Evolutionary conservation across 2,888 invertebrate species (phyloP), one percentile per base, ranked within the genome.

Genomic region (Pristionchus maxplancki): DNA sequence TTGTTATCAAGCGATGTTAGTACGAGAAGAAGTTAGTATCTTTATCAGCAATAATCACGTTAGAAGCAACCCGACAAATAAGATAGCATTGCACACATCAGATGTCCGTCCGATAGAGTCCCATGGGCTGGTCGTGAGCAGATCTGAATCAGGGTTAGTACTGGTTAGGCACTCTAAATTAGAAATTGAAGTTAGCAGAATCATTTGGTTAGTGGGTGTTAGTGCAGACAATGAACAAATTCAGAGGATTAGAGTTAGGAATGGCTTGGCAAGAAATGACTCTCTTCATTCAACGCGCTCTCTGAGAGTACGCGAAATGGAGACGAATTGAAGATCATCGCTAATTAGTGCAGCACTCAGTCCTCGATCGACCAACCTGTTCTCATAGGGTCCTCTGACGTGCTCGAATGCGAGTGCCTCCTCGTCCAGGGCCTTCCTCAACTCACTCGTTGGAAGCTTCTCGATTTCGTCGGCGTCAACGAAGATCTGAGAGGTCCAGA

Each of bases 341-440:
- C n/a, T n/a, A n/a, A n/a, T n/a, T n/a, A n/a, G n/a, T n/a, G n/a
- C n/a, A n/a, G n/a, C n/a, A n/a, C n/a, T n/a, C n/a, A n/a, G n/a
- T n/a, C n/a, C n/a, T n/a, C n/a, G n/a, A n/a, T n/a, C n/a, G n/a
- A n/a, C n/a, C n/a, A 1, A 87, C 88, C 88, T 88, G 88, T 88
- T 88, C 78, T 78, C 88, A 31, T 88, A 88, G n/a, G 62, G 78
- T 58, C 88, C 88, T 58, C 88, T 34, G 0, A 58, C 50, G 8
- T 37, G 34, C 48, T 88, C 88, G 58, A 88, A 88, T 13, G 53
- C 58, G 20, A 34, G n/a, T 9, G 95, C 94, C 90, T 95, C 95
- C 34, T 94, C 93, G 87, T 94, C 93, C 11, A 95, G 94, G 4
- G 93, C 94, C 9, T 93, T 93, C 48, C 95, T 92, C 48, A 95